Evolutionary conservation across 1,140 invertebrate species (phyloP).

Genomic region (Aporrectodea caliginosa): DNA sequence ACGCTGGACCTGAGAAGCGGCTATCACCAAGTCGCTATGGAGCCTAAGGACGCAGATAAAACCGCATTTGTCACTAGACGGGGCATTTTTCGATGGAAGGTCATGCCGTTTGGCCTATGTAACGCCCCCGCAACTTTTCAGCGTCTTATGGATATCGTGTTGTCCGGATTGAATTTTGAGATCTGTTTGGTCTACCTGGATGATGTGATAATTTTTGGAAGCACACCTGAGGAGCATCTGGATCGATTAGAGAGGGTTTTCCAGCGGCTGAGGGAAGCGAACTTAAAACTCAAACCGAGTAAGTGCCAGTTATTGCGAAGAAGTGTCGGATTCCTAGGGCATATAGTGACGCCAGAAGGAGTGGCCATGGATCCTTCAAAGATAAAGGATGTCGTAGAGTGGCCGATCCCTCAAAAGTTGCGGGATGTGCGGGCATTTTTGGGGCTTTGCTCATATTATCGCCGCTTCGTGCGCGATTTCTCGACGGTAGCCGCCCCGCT

Average conservation of each 20-base stretch:
- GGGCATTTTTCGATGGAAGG: conserved; percentile 16
- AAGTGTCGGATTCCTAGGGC: conserved; percentile 40
- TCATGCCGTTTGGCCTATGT: conserved; percentile 41
- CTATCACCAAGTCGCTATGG: conserved; percentile 51
- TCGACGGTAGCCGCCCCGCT: conserved; percentile 7
- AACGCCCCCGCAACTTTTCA: conserved; percentile 43
- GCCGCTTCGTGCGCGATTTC: background rate
- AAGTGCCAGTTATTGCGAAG: conserved; percentile 34
- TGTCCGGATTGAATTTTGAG: conserved; percentile 29
- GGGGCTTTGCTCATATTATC: background rate
- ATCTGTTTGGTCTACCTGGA: conserved; percentile 37
- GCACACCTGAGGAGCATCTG: conserved; percentile 29
- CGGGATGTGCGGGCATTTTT: conserved; percentile 12
- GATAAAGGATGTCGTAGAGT: conserved; percentile 38
- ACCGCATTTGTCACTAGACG: conserved; percentile 12
- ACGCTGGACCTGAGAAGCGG: conserved; percentile 52
- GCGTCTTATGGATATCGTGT: conserved; percentile 39
- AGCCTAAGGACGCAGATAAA: conserved; percentile 27
- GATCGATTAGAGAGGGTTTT: conserved; percentile 34
- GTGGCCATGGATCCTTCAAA: conserved; percentile 44
- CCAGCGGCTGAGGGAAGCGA: conserved; percentile 32
- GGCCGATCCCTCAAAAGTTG: background rate
- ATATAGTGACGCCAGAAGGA: conserved; percentile 40
- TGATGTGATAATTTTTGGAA: conserved; percentile 37
- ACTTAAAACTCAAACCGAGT: conserved; percentile 34